These are phyloP conservation scores for Stegana nigrithorax DNA, from an alignment of 2,888 invertebrate species.

Conservation along the genomic window DNA sequence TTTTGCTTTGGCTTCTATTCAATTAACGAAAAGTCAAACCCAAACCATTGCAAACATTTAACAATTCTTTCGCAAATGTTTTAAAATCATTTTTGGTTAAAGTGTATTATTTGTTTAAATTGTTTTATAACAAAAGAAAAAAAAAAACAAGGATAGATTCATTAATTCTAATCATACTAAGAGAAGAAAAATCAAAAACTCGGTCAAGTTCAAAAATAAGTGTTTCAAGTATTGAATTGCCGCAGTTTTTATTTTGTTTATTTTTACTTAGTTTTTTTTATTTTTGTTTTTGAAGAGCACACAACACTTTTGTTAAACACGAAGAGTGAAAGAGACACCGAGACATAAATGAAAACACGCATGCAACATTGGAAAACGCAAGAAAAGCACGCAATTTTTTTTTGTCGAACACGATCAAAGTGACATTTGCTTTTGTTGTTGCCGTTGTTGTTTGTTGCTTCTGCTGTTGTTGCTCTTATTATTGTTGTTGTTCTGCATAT, in stretches of 20 bases:
- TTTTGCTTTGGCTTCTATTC: too few relatives aligned
- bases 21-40: not conserved
- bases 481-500: too few relatives aligned
- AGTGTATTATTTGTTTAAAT: not conserved
- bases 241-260: slow-evolving; percentile 22
- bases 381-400: slow-evolving; percentile 52
- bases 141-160: not conserved
- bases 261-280: slow-evolving; percentile 29
- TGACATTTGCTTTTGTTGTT: slow-evolving; percentile 43
- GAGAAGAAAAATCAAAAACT: not conserved
- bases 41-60: not conserved
- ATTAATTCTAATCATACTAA: not conserved
- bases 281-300: slow-evolving; percentile 51
- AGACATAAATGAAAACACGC: slow-evolving; percentile 39
- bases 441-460: not conserved
- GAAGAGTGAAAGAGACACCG: not conserved
- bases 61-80: not conserved
- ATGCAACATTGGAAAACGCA: slow-evolving; percentile 59
- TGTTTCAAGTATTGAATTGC: slow-evolving; percentile 3
- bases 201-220: slow-evolving; percentile 17
- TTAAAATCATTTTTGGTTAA: not conserved
- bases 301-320: slow-evolving; percentile 21
- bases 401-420: slow-evolving; percentile 41
- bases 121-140: too few relatives aligned
- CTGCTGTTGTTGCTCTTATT: too few relatives aligned